These are phyloP conservation scores for Abrostola triplasia DNA, from an alignment of 2,888 invertebrate species.

Conservation along the genomic window DNA sequence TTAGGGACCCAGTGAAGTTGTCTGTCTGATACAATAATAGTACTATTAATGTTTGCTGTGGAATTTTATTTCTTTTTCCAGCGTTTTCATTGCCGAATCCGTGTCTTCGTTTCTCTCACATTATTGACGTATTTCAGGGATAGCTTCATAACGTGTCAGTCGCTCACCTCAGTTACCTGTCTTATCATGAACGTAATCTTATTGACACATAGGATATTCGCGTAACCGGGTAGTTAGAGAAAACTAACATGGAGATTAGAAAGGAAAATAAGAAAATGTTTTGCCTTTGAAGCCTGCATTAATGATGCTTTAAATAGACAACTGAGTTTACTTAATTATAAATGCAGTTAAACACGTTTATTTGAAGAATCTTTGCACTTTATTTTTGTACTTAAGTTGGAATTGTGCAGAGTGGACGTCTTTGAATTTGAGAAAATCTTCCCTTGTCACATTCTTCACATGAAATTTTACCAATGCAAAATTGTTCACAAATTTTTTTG, in stretches of 20 bases:
- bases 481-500: too few relatives aligned
- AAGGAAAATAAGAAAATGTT: slow-evolving; percentile 4
- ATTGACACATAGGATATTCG: slow-evolving; percentile 2
- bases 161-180: slow-evolving; percentile 2
- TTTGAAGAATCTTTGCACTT: background rate
- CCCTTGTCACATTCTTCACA: too few relatives aligned
- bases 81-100: slow-evolving; percentile 5
- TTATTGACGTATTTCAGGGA: slow-evolving; percentile 10
- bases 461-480: too few relatives aligned
- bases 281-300: background rate
- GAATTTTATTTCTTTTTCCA: slow-evolving; percentile 31
- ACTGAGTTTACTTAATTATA: background rate
- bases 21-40: slow-evolving; percentile 28
- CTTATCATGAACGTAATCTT: slow-evolving; percentile 3
- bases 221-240: slow-evolving; percentile 3
- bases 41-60: slow-evolving; percentile 22
- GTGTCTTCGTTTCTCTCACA: slow-evolving; percentile 7
- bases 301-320: slow-evolving; percentile 1
- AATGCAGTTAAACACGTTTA: background rate
- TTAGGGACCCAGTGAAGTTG: slow-evolving; percentile 27
- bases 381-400: too few relatives aligned
- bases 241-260: slow-evolving; percentile 7
- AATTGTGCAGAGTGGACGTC: too few relatives aligned
- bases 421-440: too few relatives aligned
- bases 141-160: background rate